These are phyloP conservation scores for Chalcis sispes DNA, from an alignment of 2,888 invertebrate species.

Conservation along the genomic window DNA sequence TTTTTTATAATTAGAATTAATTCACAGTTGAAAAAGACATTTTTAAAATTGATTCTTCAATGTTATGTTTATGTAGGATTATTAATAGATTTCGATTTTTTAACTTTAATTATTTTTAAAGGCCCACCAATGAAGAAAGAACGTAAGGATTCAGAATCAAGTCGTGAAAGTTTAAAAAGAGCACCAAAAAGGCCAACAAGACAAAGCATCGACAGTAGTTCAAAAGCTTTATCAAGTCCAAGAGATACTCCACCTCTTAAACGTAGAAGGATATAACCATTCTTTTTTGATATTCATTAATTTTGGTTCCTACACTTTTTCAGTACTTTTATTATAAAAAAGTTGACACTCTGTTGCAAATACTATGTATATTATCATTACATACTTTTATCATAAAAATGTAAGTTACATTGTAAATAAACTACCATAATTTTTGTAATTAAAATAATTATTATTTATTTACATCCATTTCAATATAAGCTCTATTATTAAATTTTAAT, in stretches of 20 bases:
- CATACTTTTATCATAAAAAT: conserved; percentile 51
- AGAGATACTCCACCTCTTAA: conserved; percentile 74
- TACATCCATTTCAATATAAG: not conserved
- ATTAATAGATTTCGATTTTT: too few species aligned
- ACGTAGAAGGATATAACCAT: conserved; percentile 71
- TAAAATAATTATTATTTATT: conserved; percentile 2
- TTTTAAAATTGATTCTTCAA: too few species aligned
- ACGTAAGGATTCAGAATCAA: conserved; percentile 72
- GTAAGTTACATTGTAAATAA: conserved; percentile 59
- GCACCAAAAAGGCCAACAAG: conserved; percentile 73
- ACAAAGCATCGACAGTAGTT: conserved; percentile 72
- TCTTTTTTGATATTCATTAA: conserved; percentile 43
- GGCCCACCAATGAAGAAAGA: conserved; percentile 70
- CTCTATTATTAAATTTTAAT: not conserved
- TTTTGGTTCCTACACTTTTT: conserved; percentile 53
- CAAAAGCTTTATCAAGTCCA: conserved; percentile 73
- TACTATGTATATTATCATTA: conserved; percentile 57
- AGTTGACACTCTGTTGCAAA: conserved; percentile 53
- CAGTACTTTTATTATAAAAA: conserved; percentile 46
- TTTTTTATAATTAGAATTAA: too few species aligned
- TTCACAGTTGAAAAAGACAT: too few species aligned
- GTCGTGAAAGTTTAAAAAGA: conserved; percentile 71
- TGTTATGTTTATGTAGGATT: too few species aligned
- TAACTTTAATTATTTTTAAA: conserved; percentile 44
- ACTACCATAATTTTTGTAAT: conserved; percentile 58